Evolutionary conservation across 2,113 vertebrate species (phyloP).

Genomic region (Mirounga angustirostris): DNA sequence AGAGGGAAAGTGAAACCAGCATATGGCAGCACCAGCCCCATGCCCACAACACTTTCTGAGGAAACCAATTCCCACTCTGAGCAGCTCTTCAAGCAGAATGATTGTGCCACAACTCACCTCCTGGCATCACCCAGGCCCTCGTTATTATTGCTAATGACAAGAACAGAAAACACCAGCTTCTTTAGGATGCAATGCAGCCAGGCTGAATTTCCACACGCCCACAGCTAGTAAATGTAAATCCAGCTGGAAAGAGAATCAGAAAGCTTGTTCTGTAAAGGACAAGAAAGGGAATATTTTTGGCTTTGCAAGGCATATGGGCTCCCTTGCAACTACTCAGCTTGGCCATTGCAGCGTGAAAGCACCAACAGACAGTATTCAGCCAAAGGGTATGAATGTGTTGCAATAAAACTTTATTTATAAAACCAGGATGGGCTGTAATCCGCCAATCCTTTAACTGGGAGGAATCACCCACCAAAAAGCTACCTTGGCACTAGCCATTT

Average conservation of each 20-base stretch:
- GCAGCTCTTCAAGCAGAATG: neutral
- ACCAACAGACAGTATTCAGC: neutral
- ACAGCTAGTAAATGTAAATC: neutral
- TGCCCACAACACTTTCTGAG: neutral
- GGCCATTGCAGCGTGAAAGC: neutral
- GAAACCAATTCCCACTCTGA: neutral
- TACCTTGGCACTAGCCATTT: neutral
- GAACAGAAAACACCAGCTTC: neutral
- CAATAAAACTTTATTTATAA: neutral
- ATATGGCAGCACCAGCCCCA: fast-evolving
- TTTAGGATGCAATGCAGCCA: neutral
- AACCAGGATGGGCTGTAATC: neutral
- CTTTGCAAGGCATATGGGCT: neutral
- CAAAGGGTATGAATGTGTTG: neutral
- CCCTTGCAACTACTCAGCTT: neutral
- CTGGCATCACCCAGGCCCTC: neutral
- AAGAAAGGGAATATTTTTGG: neutral
- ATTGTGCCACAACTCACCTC: neutral
- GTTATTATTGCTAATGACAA: neutral
- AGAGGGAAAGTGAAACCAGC: neutral
- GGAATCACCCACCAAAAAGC: neutral
- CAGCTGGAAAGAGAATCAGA: neutral
- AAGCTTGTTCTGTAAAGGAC: neutral
- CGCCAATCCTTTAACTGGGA: neutral
- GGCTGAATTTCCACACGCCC: neutral